Conservation (phyloP, 1,140 invertebrate species). For the Aphaenogaster floridana region DNA sequence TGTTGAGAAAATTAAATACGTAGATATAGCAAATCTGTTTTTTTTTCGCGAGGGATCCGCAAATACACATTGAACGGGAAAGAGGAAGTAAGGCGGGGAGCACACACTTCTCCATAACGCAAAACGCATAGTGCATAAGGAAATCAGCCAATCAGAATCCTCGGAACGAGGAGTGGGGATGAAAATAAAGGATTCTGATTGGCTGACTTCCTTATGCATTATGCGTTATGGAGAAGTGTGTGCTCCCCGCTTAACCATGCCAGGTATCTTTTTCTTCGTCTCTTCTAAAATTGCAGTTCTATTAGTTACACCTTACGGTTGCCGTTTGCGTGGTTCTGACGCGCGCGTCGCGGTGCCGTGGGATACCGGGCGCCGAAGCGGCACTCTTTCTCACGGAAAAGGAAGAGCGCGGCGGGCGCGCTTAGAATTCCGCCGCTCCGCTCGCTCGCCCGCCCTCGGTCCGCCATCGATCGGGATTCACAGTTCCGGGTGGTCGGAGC, state of each 20-base stretch:
- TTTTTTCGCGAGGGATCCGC: not conserved
- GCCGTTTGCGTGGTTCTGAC: conserved; percentile 17
- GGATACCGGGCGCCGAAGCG: conserved; percentile 60
- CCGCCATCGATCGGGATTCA: conserved; percentile 73
- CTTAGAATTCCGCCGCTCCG: conserved; percentile 73
- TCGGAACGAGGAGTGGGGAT: too few relatives aligned
- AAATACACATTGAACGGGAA: not conserved
- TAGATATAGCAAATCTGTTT: not conserved
- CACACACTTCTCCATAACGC: too few relatives aligned
- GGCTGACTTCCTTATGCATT: too few relatives aligned
- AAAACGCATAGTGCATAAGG: too few relatives aligned
- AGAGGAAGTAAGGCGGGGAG: too few relatives aligned
- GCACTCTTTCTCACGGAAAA: conserved; percentile 76
- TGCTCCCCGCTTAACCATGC: not conserved
- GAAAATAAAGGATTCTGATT: too few relatives aligned
- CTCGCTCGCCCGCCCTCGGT: conserved; percentile 40
- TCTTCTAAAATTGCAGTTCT: conserved; percentile 11
- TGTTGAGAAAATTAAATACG: not conserved
- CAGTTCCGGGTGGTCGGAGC: conserved; percentile 70
- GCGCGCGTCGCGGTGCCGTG: conserved; percentile 43
- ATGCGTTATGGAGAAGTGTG: too few relatives aligned
- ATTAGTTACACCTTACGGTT: conserved; percentile 15
- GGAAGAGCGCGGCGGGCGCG: conserved; percentile 66
- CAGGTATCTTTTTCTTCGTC: not conserved
- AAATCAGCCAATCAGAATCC: too few relatives aligned